Base-by-base conservation (phyloP, 2,888 invertebrate species). In the Andricus curvator region DNA sequence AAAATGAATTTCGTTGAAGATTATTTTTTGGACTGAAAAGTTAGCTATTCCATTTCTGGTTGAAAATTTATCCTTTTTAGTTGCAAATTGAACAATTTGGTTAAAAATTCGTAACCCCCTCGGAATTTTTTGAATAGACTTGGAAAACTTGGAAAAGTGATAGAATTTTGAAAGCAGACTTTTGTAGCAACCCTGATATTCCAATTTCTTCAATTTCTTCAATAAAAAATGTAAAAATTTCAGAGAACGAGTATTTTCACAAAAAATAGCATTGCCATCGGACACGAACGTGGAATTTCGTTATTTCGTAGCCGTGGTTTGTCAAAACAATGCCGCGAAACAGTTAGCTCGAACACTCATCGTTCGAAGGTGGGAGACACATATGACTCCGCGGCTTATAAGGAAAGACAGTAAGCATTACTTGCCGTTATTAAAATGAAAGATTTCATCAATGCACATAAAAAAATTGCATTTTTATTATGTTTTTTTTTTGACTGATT, bases 301-400 rank as follows among this genome's bases (percentile, higher is more conserved):
- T 56, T 98, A 97, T 92, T 96, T 96, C 85, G 94, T 97, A 82
- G 96, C 96, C 90, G 94, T 96, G 68, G 89, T 95, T 22, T 94
- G 96, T 89, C 95, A 96, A 82, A 93, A 94, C 56, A 93, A 94
- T 74, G 92, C 91, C n/a, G 90, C 90, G 81, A 91, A 92, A 83
- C 91, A 92, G 82, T 89, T 89, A 17, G 91, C 93, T 37, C 91
- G 89, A 84, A 93, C 93, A 74, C 92, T 95, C 15, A 94, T 96
- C 82, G 95, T 97, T 20, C 94, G 96, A 15, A 94, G 94, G 82
- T 98, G 98, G 98, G 98, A 98, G 93, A 96, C 97, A 0, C 95
- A 96, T 89, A 92, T 96, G 85, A 93, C 93, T 78, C 95, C 97
- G 41, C 94, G 98, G 84, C 88, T 93, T 76, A 95, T 97, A 67